Base-by-base conservation (phyloP, 1,140 invertebrate genomes). In the Frieseomelitta varia region DNA sequence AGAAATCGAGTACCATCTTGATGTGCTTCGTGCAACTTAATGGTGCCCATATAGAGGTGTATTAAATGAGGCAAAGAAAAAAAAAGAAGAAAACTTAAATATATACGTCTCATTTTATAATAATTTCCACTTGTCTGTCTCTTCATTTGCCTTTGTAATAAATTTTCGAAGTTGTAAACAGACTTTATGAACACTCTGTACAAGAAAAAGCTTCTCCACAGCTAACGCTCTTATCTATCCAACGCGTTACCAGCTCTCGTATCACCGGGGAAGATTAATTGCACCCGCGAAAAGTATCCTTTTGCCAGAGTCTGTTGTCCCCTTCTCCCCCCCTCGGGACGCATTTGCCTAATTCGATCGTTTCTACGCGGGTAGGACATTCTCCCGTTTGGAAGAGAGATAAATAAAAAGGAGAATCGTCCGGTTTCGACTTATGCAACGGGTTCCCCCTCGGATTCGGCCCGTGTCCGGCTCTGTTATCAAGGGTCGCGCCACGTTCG, bases 331-430 rank as follows among this genome's bases (percentile, higher is more conserved):
- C 2, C 30, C 30, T 30, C 30, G 30, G 30, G 11, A 47, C 8
- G 14, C 30, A 82, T 82, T 82, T 82, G 73, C 73, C 80, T 82
- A 82, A 82, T 82, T 77, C 34, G 61, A 55, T 77, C 80, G 61
- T 82, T 82, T 76, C 80, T 68, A 82, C 73, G 80, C 80, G 10
- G 63, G 8, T 4, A 27, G 24, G 79, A 76, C 47, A 56, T 65
- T 68, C 30, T 21, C 27, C n/a, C 10, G n/a, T 8, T 6, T 51
- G 21, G 30, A 39, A 21, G 72, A 34, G 4, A 15, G 53, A 67
- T 21, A 76, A 82, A 76, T 76, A 82, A 82, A 82, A 76, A 56
- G 1, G 19, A 10, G 47, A 55, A 67, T 55, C 51, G 63, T 51
- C 21, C 30, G 34, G 30, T 39, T 68, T 82, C 58, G 51, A 51